Base-by-base conservation (phyloP, 2,888 invertebrate species). In the Drosophila borealis region DNA sequence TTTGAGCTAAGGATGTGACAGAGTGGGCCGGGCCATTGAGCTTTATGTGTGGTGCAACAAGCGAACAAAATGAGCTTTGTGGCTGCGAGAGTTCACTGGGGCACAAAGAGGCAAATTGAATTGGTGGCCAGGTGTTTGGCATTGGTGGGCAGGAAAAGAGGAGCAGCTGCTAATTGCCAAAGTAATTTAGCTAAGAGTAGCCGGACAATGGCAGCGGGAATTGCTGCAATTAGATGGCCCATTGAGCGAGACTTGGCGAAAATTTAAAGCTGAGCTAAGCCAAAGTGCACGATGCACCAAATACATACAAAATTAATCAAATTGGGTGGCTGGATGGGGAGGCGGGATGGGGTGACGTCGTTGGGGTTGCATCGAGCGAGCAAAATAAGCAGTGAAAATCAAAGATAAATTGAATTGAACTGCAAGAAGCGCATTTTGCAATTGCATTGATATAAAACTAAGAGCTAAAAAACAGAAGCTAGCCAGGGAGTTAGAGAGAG, bases 331-430 rank as follows among this genome's bases (percentile, higher is more conserved):
- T 17, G 36, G 13, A 11, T 4, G 13, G 1, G 19, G 8, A 14
- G 9, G 21, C 13, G 17, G 17, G 57, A 21, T 44, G 54, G 10
- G 39, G 62, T 37, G 37, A 10, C 29, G 2, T 8, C 8, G 29
- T 8, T 29, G 8, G 29, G 29, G 8, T 8, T 29, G 29, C 29
- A 29, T 29, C 29, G 11, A 17, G 29, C n/a, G 53, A 6, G 21
- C 10, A 11, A 25, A 19, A 33, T 14, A 33, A 33, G 53, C 68
- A 66, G 66, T 64, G 59, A 69, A 73, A 78, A 83, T 88, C 88
- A 83, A 88, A 85, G 84, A 85, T 85, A 88, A 83, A 85, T 83
- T 78, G 81, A 88, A 87, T 84, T 68, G 75, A 71, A 80, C 74
- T 75, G 74, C 73, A 74, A 66, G 62, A 57, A 82, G 77, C 63